Evolutionary conservation across 2,888 invertebrate genomes (phyloP).

Genomic region (Tricholauxania praeusta): DNA sequence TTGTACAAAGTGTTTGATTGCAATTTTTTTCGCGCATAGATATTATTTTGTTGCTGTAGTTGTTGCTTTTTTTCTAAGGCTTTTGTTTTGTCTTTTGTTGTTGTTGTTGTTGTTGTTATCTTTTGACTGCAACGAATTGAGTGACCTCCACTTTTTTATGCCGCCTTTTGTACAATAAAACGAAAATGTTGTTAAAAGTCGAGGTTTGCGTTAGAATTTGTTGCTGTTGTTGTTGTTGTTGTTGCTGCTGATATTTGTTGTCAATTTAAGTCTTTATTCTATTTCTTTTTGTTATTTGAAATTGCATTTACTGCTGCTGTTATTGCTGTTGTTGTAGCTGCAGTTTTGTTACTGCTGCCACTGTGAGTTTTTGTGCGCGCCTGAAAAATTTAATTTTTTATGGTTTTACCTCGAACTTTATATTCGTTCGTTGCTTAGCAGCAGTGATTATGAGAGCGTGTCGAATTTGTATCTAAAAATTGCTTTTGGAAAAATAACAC

Average conservation of each 20-base stretch:
- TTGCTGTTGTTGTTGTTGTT: slow-evolving; percentile 8
- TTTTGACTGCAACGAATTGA: not conserved
- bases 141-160: slow-evolving; percentile 24
- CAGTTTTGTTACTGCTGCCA: too few species aligned
- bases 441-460: slow-evolving; percentile 31
- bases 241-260: slow-evolving; percentile 20
- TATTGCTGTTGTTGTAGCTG: slow-evolving; percentile 11
- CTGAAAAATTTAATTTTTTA: slow-evolving; percentile 27
- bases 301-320: slow-evolving; percentile 15
- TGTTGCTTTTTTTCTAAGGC: slow-evolving; percentile 12
- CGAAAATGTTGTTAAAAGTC: slow-evolving; percentile 13
- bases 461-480: slow-evolving; percentile 20
- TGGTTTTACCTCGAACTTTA: slow-evolving; percentile 54
- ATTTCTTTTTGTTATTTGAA: slow-evolving; percentile 8
- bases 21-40: slow-evolving; percentile 23
- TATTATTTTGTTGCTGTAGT: slow-evolving; percentile 5
- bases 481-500: not conserved
- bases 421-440: slow-evolving; percentile 36
- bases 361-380: not conserved
- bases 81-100: slow-evolving; percentile 26
- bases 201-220: slow-evolving; percentile 21
- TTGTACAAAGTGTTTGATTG: not conserved
- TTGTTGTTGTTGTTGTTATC: slow-evolving; percentile 18
- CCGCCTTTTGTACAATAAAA: not conserved
- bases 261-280: slow-evolving; percentile 19